Conservation (phyloP, 2,113 vertebrate species). For the Hydrolagus affinis region DNA sequence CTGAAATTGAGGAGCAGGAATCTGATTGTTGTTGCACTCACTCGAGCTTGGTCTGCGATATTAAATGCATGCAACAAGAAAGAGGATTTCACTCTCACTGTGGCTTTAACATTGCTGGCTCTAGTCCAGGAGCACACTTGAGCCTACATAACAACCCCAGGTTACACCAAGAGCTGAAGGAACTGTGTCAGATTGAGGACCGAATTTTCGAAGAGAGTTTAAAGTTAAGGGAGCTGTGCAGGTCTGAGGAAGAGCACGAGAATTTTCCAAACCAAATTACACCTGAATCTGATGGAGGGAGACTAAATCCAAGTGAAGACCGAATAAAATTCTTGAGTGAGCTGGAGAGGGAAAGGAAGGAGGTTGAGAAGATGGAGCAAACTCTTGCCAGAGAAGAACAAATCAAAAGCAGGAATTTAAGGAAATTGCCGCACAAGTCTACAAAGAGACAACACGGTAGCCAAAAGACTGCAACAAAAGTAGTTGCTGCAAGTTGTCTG, state of each 20-base stretch:
- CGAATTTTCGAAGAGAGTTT: conserved; percentile 50
- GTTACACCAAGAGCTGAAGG: conserved; percentile 43
- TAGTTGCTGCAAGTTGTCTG: neutral
- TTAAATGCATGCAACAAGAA: neutral
- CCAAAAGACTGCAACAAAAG: neutral
- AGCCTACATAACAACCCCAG: neutral
- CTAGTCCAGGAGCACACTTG: neutral
- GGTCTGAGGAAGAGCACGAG: conserved; percentile 20
- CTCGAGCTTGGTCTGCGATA: neutral
- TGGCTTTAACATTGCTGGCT: neutral
- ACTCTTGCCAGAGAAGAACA: conserved; percentile 38
- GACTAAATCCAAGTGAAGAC: conserved; percentile 24
- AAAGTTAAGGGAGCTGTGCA: conserved; percentile 41
- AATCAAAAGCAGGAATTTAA: conserved; percentile 22
- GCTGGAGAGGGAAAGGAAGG: conserved; percentile 46
- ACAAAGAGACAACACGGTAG: conserved; percentile 10
- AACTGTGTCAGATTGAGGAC: conserved; percentile 44
- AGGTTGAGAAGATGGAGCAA: conserved; percentile 48
- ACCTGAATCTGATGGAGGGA: neutral
- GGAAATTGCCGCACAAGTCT: conserved; percentile 10
- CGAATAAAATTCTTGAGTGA: conserved; percentile 39
- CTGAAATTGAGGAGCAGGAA: neutral
- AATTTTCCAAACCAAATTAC: neutral
- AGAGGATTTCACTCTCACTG: neutral
- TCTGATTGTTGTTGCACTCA: neutral